phyloP scores from a whole-genome alignment of 92 coral and sea anemone species.

The Zoanthus sociatus region DNA sequence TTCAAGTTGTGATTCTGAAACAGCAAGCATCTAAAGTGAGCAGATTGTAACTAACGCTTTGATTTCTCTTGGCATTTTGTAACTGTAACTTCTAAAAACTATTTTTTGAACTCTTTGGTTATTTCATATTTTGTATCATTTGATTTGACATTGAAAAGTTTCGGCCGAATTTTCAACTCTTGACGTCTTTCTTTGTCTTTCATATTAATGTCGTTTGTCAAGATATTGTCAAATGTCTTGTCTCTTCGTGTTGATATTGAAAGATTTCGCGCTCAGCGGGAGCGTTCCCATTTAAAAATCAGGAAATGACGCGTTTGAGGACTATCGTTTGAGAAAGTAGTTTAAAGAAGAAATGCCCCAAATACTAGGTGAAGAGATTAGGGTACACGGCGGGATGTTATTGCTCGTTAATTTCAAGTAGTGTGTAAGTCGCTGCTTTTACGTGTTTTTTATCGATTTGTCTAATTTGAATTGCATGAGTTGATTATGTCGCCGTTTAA shows the following conservation, averaged over 20 bases:
- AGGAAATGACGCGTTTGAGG: conserved; percentile 41
- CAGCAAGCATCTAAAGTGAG: background rate
- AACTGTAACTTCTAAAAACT: background rate
- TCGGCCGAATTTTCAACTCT: background rate
- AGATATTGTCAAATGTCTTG: background rate
- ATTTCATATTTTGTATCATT: background rate
- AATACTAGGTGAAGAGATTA: conserved; percentile 30
- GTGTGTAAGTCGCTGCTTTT: conserved; percentile 15
- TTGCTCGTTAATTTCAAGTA: conserved; percentile 41
- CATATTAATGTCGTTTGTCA: background rate
- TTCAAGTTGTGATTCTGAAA: background rate
- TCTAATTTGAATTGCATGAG: conserved; percentile 39
- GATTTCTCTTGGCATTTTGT: background rate
- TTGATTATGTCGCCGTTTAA: conserved; percentile 20
- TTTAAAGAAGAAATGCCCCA: conserved; percentile 11
- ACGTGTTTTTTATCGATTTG: conserved; percentile 1
- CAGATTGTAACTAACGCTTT: background rate
- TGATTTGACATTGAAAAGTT: background rate
- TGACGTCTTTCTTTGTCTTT: background rate
- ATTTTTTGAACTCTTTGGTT: background rate
- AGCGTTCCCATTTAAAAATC: conserved; percentile 25
- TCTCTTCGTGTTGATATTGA: background rate
- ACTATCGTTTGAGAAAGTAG: conserved; percentile 25
- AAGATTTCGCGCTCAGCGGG: conserved; percentile 34
- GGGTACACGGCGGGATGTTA: conserved; percentile 29